A percentile compares a stretch with the other conserved stretches of the same genome.
Evolutionary conservation across 2,888 invertebrate species (phyloP).

Genomic region (Cerceris rybyensis): DNA sequence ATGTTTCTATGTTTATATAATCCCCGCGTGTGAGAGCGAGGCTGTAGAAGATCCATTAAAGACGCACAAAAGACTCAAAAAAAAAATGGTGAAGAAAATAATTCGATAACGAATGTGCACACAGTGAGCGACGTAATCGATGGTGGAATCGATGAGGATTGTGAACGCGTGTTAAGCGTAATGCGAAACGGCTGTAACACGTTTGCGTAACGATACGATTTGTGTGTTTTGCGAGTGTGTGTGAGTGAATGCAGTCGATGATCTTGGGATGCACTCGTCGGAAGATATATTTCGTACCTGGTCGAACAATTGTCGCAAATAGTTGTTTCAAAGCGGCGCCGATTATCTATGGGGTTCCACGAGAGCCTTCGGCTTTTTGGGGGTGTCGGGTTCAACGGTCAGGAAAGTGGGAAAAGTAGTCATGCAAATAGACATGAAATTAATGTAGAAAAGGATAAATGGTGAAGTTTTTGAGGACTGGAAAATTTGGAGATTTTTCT

Average conservation of each 20-base stretch:
- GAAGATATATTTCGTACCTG: slow-evolving; percentile 66
- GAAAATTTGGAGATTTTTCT: too few relatives aligned
- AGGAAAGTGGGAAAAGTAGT: too few relatives aligned
- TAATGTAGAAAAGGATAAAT: too few relatives aligned
- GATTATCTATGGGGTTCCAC: background rate
- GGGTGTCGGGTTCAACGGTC: too few relatives aligned
- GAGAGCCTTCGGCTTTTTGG: background rate
- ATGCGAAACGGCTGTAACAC: slow-evolving; percentile 28
- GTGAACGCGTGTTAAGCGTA: slow-evolving; percentile 13
- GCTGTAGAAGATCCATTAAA: slow-evolving; percentile 61
- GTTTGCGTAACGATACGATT: slow-evolving; percentile 21
- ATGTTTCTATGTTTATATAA: slow-evolving; percentile 80
- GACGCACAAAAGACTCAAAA: slow-evolving; percentile 63
- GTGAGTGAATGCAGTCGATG: slow-evolving; percentile 31
- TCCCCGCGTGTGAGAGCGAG: slow-evolving; percentile 70
- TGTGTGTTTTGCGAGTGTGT: background rate
- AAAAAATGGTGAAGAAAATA: slow-evolving; percentile 15
- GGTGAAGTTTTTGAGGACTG: too few relatives aligned
- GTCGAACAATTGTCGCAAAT: slow-evolving; percentile 24
- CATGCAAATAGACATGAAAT: too few relatives aligned
- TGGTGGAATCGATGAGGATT: background rate
- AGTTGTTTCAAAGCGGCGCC: background rate
- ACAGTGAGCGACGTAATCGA: background rate
- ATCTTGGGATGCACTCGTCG: slow-evolving; percentile 53
- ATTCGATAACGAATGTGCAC: background rate